phyloP scores from a whole-genome alignment of 2,797 vertebrate genomes.

The Lateolabrax maculatus region DNA sequence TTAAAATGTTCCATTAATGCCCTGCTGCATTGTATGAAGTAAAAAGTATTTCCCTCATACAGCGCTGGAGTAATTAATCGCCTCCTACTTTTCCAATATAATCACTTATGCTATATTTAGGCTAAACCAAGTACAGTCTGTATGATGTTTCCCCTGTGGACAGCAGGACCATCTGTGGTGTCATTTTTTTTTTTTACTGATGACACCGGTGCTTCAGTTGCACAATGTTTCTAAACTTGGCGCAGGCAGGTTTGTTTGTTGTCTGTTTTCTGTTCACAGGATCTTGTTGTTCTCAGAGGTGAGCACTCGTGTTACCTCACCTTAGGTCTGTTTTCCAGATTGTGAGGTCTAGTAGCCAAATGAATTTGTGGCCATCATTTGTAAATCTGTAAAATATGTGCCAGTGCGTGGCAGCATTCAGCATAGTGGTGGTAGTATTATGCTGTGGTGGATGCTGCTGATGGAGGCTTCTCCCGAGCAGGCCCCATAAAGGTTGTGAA shows the following conservation, averaged over 20 bases:
- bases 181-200: conserved; percentile 70
- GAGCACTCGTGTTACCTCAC: neutral
- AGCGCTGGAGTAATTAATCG: conserved; percentile 68
- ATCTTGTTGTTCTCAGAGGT: conserved; percentile 25
- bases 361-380: neutral
- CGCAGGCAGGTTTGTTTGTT: conserved; percentile 26
- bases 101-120: conserved; percentile 79
- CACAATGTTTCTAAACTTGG: conserved; percentile 66
- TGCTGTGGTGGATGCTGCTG: conserved; percentile 16
- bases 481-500: neutral
- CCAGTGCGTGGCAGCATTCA: conserved; percentile 9
- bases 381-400: conserved; percentile 15
- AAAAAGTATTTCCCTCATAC: conserved; percentile 39
- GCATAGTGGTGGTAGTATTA: neutral
- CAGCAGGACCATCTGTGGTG: conserved; percentile 78
- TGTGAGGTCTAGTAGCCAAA: conserved; percentile 8
- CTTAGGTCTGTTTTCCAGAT: conserved; percentile 17
- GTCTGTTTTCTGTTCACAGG: conserved; percentile 38
- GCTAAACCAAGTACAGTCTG: conserved; percentile 65
- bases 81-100: conserved; percentile 69
- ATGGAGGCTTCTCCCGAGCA: conserved; percentile 19
- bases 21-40: conserved; percentile 19
- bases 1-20: conserved; percentile 38
- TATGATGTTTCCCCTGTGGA: conserved; percentile 74
- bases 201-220: conserved; percentile 74